Evolutionary conservation across 92 coral and sea anemone species (phyloP), one percentile per base, ranked within the genome.

Genomic region (Anthopleura xanthogrammica): DNA sequence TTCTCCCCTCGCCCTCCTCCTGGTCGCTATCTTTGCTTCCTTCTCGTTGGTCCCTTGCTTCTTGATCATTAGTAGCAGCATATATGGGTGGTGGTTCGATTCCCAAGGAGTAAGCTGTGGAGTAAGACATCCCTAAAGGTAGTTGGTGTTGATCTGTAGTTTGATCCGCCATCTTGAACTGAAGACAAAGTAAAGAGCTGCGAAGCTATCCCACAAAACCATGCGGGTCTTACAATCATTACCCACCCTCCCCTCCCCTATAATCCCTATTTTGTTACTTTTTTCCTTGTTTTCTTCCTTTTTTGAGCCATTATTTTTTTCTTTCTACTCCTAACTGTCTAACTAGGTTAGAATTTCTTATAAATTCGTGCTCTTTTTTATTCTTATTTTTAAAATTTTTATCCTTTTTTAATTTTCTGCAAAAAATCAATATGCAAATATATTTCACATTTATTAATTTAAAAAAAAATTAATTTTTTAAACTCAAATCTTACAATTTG

Each of bases 21-120:
- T 90, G 95, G 43, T 96, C 98, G 81, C 97, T 95, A 52, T 95
- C 99, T 87, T 93, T 90, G 82, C 93, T 89, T 39, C 95, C 98
- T 79, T 95, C 98, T 65, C 98, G 78, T 39, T 95, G 93, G 36
- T 87, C 86, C 56, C 95, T 86, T 2, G 90, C 65, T 78, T 90
- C 93, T 65, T 66, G 70, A 12, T 80, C 86, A 14, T 64, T 48
- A 16, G 97, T 87, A 11, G 97, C 58, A 65, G 83, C 6, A 60
- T 43, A 71, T 66, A 19, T 62, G 16, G 77, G 75, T 16, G 46
- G 41, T 9, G 56, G 1, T 36, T 83, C 86, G 62, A 83, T 55
- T 46, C 86, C 86, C 43, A 83, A 16, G 48, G 86, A 83, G 22
- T 85, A 85, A 40, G 88, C 88, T 13, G 83, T 68, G n/a, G 83